These are phyloP conservation scores for Arge pagana DNA, from an alignment of 2,888 invertebrate species.

Conservation along the genomic window DNA sequence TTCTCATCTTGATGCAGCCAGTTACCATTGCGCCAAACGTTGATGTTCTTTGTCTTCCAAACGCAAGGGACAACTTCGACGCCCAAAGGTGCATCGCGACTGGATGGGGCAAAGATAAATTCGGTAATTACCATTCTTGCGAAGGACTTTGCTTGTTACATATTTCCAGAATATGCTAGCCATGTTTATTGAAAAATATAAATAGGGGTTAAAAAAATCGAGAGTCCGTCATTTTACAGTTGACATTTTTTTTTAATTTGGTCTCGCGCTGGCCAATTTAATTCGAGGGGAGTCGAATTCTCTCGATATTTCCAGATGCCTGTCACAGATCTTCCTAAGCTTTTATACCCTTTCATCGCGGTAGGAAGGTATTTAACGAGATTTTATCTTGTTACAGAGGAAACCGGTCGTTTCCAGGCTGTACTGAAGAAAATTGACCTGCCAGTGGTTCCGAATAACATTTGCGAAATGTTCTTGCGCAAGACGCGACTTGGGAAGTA, in stretches of 20 bases:
- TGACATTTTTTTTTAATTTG: background rate
- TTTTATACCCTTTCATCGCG: too few relatives aligned
- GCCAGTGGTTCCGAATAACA: slow-evolving; percentile 66
- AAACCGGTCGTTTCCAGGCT: slow-evolving; percentile 63
- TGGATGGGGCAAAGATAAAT: slow-evolving; percentile 78
- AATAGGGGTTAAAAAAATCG: too few relatives aligned
- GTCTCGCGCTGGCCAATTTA: too few relatives aligned
- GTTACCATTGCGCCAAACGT: slow-evolving; percentile 72
- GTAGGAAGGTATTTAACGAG: too few relatives aligned
- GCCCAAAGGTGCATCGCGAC: slow-evolving; percentile 68
- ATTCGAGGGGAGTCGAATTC: too few relatives aligned
- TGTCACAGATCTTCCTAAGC: too few relatives aligned
- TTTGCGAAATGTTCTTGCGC: slow-evolving; percentile 68
- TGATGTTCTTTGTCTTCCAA: slow-evolving; percentile 71
- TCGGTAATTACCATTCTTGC: slow-evolving; percentile 60
- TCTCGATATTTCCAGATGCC: too few relatives aligned
- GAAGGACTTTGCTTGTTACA: too few relatives aligned
- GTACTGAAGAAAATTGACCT: slow-evolving; percentile 74
- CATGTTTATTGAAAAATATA: too few relatives aligned
- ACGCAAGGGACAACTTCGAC: slow-evolving; percentile 57
- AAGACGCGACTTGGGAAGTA: slow-evolving; percentile 70
- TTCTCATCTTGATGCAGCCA: slow-evolving; percentile 68
- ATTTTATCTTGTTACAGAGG: background rate
- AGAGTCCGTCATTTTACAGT: background rate
- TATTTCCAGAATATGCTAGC: too few relatives aligned